Conservation (phyloP, 2,888 invertebrate genomes). For the Drosophila borborema region DNA sequence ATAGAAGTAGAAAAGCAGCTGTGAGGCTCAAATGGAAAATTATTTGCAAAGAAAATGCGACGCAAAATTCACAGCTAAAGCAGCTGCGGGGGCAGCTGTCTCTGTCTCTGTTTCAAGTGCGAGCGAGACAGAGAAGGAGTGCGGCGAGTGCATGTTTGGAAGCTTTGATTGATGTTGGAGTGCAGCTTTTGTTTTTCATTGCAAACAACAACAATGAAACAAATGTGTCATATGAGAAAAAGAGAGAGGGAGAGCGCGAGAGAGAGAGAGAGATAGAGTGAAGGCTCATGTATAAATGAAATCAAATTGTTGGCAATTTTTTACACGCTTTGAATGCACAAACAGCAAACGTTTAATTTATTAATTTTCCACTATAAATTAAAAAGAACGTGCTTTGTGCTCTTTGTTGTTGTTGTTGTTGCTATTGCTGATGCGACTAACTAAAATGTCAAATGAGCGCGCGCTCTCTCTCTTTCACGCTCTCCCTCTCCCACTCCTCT, state of each 20-base stretch:
- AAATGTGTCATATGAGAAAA: slow-evolving; percentile 48
- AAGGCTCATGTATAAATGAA: slow-evolving; percentile 5
- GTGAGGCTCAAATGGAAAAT: slow-evolving; percentile 63
- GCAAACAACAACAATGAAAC: slow-evolving; percentile 24
- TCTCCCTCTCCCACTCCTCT: slow-evolving; percentile 2
- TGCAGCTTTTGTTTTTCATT: slow-evolving; percentile 52
- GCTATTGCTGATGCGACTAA: slow-evolving; percentile 25
- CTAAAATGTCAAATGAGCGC: slow-evolving; percentile 59
- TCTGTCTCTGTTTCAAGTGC: background rate
- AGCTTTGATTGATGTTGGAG: slow-evolving; percentile 57
- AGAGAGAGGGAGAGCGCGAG: background rate
- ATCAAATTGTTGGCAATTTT: slow-evolving; percentile 45
- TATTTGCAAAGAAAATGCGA: slow-evolving; percentile 66
- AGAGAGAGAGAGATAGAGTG: background rate
- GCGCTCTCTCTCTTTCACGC: slow-evolving; percentile 1
- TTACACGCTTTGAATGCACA: slow-evolving; percentile 39
- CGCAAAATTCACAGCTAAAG: slow-evolving; percentile 55
- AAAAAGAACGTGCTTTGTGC: slow-evolving; percentile 39
- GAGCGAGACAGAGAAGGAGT: slow-evolving; percentile 9
- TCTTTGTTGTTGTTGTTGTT: slow-evolving; percentile 31
- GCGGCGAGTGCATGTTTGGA: slow-evolving; percentile 11
- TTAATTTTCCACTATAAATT: slow-evolving; percentile 62
- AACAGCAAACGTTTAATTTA: slow-evolving; percentile 45
- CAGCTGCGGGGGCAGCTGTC: slow-evolving; percentile 52
- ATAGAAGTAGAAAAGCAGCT: slow-evolving; percentile 49